Evolutionary conservation across 2,113 vertebrate genomes (phyloP).

Genomic region (Aptenodytes patagonicus): DNA sequence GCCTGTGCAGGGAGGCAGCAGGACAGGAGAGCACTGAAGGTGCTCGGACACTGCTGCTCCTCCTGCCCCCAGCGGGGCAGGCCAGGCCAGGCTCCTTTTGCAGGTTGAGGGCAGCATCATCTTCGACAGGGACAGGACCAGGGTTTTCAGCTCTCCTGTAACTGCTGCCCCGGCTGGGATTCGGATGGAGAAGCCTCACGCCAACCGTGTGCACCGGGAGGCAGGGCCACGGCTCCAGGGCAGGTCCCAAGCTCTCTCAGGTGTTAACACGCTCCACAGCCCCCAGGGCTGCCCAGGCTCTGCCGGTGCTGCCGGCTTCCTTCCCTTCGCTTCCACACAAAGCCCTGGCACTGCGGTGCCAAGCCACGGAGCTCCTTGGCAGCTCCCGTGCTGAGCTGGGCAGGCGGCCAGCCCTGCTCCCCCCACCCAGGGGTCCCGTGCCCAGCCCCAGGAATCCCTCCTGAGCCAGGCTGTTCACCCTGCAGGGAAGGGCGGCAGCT

Average conservation of each 20-base stretch:
- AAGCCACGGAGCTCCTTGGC: constrained; percentile 32
- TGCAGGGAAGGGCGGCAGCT: background rate
- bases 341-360: constrained; percentile 38
- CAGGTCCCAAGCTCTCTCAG: constrained; percentile 48
- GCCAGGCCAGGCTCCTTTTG: background rate
- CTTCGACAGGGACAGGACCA: background rate
- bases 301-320: constrained; percentile 59
- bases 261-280: constrained; percentile 43
- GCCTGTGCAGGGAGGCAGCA: background rate
- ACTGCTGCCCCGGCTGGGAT: background rate
- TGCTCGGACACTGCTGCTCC: background rate
- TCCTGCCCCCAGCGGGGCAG: background rate
- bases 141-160: background rate
- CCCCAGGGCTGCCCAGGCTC: constrained; percentile 64
- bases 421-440: background rate
- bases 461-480: background rate
- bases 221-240: background rate
- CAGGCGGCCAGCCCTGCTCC: background rate
- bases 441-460: background rate
- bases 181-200: background rate
- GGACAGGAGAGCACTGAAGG: background rate
- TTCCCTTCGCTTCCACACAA: constrained; percentile 26
- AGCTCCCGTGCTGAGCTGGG: constrained; percentile 44
- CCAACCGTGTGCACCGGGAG: background rate
- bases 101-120: background rate